Evolutionary conservation across 2,113 vertebrate species (phyloP), one percentile per base, ranked within the genome.

Genomic region (Labeo rohita): DNA sequence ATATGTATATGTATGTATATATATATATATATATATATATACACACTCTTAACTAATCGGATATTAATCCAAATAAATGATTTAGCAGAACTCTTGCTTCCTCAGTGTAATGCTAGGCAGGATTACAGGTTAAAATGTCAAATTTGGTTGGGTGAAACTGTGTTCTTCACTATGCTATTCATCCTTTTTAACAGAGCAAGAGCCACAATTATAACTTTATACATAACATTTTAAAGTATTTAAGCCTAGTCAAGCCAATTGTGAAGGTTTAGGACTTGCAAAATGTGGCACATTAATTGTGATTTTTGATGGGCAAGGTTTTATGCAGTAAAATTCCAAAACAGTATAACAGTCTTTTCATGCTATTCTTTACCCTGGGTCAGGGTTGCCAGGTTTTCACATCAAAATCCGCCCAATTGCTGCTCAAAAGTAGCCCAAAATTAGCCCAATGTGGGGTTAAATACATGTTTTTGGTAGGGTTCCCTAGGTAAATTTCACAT

Each of bases 31-130:
- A 28, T 28, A 28, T 28, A 28, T 28, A 28, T 28, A 28, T 28
- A 28, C 2, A 28, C 13, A 23, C 23, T 63, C 50, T 61, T 1
- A 50, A 43, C 52, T 6, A 65, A 52, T 18, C 52, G 9, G 66
- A 63, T 47, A 15, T 59, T 80, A 73, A 87, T 74, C 63, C 66
- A 45, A 74, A 80, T 11, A 85, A 61, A 68, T 88, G 8, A 65
- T 85, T 85, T 88, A 82, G 18, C 83, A 59, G 50, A 18, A 76
- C 66, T 72, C 76, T 77, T 84, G 68, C 56, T 73, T 50, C 70
- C 9, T 84, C 66, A 23, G 82, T 36, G 68, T 84, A 84, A 84
- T 36, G 56, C 68, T 73, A 36, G 6, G 13, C 36, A 80, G 56
- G 77, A 87, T 85, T 81, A 87, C 3, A 28, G n/a, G 43, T 6